These are phyloP conservation scores for Umimayanthus kanabou DNA, from an alignment of 92 coral and sea anemone genomes.

Conservation along the genomic window DNA sequence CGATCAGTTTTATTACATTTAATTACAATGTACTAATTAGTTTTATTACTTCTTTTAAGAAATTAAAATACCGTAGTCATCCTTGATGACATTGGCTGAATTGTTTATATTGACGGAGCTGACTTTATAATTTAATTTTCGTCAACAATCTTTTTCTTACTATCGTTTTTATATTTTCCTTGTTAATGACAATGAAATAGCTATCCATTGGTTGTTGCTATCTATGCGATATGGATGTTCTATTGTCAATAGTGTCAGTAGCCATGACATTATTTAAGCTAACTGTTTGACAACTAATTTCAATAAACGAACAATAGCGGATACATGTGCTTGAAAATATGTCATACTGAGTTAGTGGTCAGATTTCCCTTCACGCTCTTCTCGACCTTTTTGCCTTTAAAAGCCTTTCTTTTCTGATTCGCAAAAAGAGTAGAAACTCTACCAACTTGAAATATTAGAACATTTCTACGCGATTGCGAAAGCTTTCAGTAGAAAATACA, in stretches of 20 bases:
- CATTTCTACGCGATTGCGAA: background rate
- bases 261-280: background rate
- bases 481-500: background rate
- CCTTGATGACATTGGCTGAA: background rate
- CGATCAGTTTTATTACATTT: background rate
- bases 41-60: too few relatives aligned
- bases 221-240: background rate
- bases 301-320: background rate
- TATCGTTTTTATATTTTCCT: too few relatives aligned
- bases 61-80: background rate
- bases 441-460: too few relatives aligned
- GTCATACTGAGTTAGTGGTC: background rate
- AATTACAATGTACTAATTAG: background rate
- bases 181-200: background rate
- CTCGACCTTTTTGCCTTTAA: background rate
- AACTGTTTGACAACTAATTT: background rate
- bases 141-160: too few relatives aligned
- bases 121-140: too few relatives aligned
- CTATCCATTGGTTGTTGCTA: background rate
- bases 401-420: background rate
- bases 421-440: too few relatives aligned
- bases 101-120: background rate
- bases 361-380: background rate
- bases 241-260: background rate
- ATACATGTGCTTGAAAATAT: background rate